A percentile compares a stretch with the other conserved stretches of the same genome.
These are phyloP conservation scores for Calliopum simillimum DNA, from an alignment of 2,888 invertebrate genomes.

Conservation along the genomic window DNA sequence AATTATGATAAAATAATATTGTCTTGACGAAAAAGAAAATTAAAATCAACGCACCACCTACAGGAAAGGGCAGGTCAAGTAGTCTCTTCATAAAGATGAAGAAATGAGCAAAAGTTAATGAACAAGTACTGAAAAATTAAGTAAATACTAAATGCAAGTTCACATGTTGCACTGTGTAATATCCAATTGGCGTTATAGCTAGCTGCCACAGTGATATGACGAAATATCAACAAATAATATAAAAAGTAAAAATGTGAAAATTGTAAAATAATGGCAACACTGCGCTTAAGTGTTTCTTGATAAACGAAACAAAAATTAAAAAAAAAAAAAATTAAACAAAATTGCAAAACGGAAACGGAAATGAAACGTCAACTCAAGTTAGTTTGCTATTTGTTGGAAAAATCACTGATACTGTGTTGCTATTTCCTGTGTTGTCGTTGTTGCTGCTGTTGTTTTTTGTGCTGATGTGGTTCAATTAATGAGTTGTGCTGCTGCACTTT, in stretches of 20 bases:
- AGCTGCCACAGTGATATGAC: background rate
- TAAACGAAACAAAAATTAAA: background rate
- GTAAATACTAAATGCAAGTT: no score
- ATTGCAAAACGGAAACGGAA: conserved; percentile 25
- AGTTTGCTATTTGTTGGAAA: background rate
- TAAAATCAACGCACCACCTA: background rate
- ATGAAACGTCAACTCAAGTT: conserved; percentile 29
- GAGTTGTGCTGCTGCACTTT: conserved; percentile 14
- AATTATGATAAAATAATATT: background rate
- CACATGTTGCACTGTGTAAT: no score
- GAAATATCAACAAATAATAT: background rate
- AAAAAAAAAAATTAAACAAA: no score
- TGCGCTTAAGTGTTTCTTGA: conserved; percentile 7
- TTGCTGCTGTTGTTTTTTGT: background rate
- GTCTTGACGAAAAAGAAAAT: background rate
- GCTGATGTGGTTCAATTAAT: conserved; percentile 24
- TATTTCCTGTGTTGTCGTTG: background rate
- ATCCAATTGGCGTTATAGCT: no score
- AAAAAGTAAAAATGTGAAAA: background rate
- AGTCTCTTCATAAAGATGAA: no score
- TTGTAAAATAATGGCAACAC: conserved; percentile 27
- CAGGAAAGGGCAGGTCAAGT: no score
- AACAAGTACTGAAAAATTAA: no score
- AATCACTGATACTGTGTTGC: background rate
- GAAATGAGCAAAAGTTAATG: no score